These are phyloP conservation scores for Teleiodes luculella DNA, from an alignment of 2,888 invertebrate genomes.

Conservation along the genomic window DNA sequence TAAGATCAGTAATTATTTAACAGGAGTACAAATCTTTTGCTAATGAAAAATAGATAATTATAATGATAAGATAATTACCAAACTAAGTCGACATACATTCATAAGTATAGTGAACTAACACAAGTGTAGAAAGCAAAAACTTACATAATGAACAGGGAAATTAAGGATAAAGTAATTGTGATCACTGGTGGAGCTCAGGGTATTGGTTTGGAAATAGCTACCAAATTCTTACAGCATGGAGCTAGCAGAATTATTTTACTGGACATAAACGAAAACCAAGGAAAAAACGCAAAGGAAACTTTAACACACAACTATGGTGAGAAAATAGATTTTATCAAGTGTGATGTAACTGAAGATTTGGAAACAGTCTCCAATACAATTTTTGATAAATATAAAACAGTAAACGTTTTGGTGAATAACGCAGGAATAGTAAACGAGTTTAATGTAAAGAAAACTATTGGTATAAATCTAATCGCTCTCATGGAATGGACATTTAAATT, in stretches of 20 bases:
- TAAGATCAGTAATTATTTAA: too few relatives aligned
- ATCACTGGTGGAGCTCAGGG: conserved; percentile 72
- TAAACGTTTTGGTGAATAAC: conserved; percentile 66
- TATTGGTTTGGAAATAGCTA: conserved; percentile 65
- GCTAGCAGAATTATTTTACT: conserved; percentile 39
- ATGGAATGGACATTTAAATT: conserved; percentile 70
- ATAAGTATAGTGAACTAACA: too few relatives aligned
- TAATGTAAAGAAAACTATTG: conserved; percentile 38
- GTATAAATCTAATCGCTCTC: conserved; percentile 52
- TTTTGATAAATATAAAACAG: conserved; percentile 42
- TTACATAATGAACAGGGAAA: conserved; percentile 8
- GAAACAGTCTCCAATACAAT: conserved; percentile 52
- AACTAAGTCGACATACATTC: too few relatives aligned
- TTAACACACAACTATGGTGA: conserved; percentile 64
- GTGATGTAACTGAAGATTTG: conserved; percentile 72
- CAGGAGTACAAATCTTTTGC: too few relatives aligned
- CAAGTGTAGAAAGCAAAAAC: too few relatives aligned
- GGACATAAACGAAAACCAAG: conserved; percentile 43
- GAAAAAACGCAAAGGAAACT: conserved; percentile 54
- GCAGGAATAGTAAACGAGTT: conserved; percentile 54
- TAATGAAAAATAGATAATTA: too few relatives aligned
- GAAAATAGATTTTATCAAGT: conserved; percentile 68
- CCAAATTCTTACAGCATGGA: conserved; percentile 61
- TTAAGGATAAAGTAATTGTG: conserved; percentile 30
- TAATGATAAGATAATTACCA: too few relatives aligned